Base-by-base conservation (phyloP, 2,113 vertebrate genomes). In the Nerophis ophidion region DNA sequence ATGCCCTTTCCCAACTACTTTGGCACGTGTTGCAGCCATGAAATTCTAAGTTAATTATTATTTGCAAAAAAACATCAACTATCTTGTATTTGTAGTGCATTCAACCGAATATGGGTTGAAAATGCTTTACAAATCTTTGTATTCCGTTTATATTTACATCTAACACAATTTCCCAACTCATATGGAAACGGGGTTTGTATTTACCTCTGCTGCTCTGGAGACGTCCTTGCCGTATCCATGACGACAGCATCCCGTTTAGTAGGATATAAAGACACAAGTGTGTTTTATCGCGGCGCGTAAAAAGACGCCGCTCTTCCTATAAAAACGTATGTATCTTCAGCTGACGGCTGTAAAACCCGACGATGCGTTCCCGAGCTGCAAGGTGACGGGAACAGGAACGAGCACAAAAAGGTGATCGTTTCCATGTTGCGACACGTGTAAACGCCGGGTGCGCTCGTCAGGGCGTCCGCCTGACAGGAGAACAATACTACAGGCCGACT, bases 381-480 rank as follows among this genome's bases (percentile, higher is more conserved):
- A 56, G 54, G 54, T 38, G 16, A 56, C 16, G 54, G 52, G n/a
- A 4, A 56, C n/a, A 36, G 7, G 38, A 42, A 4, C 4, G 6
- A 4, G 17, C 38, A 56, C 54, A 19, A 56, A 56, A 10, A 44
- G 40, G 36, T 42, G 54, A 17, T 56, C 42, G 6, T 9, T 42
- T 56, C 17, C 54, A 56, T 56, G 54, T 56, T 56, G 6, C n/a
- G 42, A 19, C 54, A 42, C 5, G 38, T 44, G 40, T 44, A 44
- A 44, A 13, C 11, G 14, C 6, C 4, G 38, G 52, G 47, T 53
- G 56, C 48, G 61, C 40, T 65, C 76, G 78, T 79, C 74, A 83
- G 58, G 45, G 48, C 58, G 46, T 16, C 15, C n/a, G 46, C 26
- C 66, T 84, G 83, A 86, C 86, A 84, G 79, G 58, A 66, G 80